Conservation (phyloP, 2,888 invertebrate species). For the Habroteleia sp. region DNA sequence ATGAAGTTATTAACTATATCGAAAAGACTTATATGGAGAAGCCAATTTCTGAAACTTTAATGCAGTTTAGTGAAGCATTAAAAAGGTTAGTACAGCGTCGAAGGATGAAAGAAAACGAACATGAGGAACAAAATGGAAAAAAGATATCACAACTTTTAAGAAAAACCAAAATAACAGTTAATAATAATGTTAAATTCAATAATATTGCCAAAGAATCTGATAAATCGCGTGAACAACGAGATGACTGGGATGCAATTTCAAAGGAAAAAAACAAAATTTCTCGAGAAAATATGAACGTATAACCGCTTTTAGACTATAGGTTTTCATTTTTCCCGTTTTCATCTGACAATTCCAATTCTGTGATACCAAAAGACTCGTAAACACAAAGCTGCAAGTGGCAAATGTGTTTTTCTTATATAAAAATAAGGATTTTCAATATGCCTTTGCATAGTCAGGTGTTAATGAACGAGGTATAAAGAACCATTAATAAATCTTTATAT, state of each 20-base stretch:
- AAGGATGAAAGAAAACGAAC: constrained; percentile 64
- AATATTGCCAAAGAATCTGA: constrained; percentile 30
- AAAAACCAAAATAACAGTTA: constrained; percentile 43
- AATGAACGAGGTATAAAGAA: constrained; percentile 6
- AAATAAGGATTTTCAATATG: constrained; percentile 8
- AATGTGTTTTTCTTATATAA: constrained; percentile 30
- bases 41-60: constrained; percentile 76
- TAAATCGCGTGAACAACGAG: constrained; percentile 28
- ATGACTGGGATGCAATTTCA: constrained; percentile 5
- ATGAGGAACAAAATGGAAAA: constrained; percentile 44
- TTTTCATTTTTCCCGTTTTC: constrained; percentile 46
- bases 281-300: constrained; percentile 46
- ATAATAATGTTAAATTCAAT: constrained; percentile 42
- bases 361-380: constrained; percentile 60
- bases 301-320: constrained; percentile 38
- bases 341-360: constrained; percentile 60
- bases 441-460: constrained; percentile 21
- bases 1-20: constrained; percentile 74
- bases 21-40: constrained; percentile 72
- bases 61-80: constrained; percentile 76
- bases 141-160: constrained; percentile 47
- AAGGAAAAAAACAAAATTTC: constrained; percentile 29
- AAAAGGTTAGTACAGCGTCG: constrained; percentile 74
- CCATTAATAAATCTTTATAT: no score
- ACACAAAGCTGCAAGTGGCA: constrained; percentile 31